A percentile compares a stretch with the other conserved stretches of the same genome.
phyloP scores from a whole-genome alignment of 1,140 invertebrate species.

The Drosophila sechellia region DNA sequence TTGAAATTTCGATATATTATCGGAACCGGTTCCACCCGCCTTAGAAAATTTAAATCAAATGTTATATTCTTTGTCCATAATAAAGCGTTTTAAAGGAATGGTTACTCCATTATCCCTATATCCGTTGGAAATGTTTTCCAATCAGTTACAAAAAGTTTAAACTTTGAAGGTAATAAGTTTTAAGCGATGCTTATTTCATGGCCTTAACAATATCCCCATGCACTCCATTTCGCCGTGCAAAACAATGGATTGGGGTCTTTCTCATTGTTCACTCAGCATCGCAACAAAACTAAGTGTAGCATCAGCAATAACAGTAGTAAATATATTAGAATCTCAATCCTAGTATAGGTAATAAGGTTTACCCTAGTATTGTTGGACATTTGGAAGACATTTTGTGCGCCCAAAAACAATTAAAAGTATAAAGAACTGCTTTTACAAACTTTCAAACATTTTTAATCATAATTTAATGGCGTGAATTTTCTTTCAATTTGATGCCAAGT shows the following conservation, averaged over 20 bases:
- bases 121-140: not conserved
- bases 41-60: not conserved
- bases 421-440: not conserved
- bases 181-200: not conserved
- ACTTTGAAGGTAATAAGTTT: too few species aligned
- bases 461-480: not conserved
- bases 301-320: slow-evolving; percentile 3
- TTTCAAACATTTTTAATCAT: not conserved
- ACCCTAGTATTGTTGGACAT: slow-evolving; percentile 5
- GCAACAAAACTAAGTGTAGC: slow-evolving; percentile 11
- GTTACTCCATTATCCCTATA: too few species aligned
- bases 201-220: not conserved
- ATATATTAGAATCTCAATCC: slow-evolving; percentile 19
- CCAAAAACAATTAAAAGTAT: not conserved
- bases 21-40: not conserved
- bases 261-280: not conserved
- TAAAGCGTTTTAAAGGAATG: too few species aligned
- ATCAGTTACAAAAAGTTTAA: not conserved
- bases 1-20: not conserved
- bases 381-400: not conserved
- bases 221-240: not conserved
- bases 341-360: slow-evolving; percentile 19
- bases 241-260: not conserved
- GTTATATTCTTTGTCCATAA: too few species aligned
- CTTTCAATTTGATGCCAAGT: not conserved